A percentile compares a stretch with the other conserved stretches of the same genome.
Evolutionary conservation across 35 echinoderm and acorn worm genomes (phyloP).

Genomic region (Nesometra sesokonis): DNA sequence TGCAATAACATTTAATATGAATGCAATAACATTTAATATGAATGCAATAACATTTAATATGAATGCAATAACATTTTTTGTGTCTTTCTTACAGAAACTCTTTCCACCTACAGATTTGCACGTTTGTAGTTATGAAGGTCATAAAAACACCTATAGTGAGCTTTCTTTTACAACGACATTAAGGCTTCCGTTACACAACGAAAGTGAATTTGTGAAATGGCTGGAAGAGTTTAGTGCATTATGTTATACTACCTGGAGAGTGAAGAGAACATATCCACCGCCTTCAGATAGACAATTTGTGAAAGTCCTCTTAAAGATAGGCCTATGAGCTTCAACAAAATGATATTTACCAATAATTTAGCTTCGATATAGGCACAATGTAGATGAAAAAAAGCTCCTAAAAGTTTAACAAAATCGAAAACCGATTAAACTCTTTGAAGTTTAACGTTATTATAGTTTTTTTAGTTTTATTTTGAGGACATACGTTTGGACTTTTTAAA

Average conservation of each 20-base stretch:
- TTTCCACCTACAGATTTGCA: neutral
- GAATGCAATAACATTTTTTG: neutral
- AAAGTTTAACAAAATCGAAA: neutral
- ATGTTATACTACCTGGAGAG: constrained; percentile 7
- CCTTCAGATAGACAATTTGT: neutral
- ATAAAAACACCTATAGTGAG: too few relatives aligned
- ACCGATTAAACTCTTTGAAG: too few relatives aligned
- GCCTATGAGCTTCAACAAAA: neutral
- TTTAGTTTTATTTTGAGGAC: too few relatives aligned
- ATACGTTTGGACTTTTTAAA: too few relatives aligned
- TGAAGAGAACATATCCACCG: constrained; percentile 11
- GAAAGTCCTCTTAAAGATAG: neutral
- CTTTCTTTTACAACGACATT: too few relatives aligned
- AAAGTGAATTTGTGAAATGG: constrained; percentile 1
- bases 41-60: too few relatives aligned
- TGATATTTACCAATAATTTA: neutral
- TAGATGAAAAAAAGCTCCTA: neutral
- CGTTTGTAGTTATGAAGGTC: too few relatives aligned
- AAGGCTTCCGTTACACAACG: neutral
- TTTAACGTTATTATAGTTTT: too few relatives aligned
- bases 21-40: too few relatives aligned
- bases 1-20: too few relatives aligned
- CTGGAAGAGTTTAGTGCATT: neutral
- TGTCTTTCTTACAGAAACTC: neutral
- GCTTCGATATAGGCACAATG: neutral